Conservation (phyloP, 2,113 vertebrate genomes). For the Rhegmatorhina hoffmannsi region DNA sequence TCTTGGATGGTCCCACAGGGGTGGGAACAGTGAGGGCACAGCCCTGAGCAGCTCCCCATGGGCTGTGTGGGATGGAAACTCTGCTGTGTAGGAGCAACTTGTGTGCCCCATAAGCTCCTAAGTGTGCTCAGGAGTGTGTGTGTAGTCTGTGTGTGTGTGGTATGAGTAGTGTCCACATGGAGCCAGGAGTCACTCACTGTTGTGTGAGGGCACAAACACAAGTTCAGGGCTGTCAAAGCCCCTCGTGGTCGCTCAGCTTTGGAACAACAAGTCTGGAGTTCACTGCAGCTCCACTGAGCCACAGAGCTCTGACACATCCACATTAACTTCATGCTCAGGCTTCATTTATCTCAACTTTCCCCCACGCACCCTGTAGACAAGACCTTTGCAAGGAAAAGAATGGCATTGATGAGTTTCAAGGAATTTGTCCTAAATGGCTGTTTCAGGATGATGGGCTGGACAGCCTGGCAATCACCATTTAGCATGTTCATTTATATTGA, state of each 20-base stretch:
- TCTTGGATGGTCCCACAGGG: not conserved
- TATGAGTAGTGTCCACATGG: not conserved
- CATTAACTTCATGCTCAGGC: fast-evolving
- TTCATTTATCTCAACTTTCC: not conserved
- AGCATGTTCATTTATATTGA: not conserved
- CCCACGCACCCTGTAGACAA: not conserved
- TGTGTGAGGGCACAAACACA: not conserved
- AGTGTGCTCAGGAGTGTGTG: not conserved
- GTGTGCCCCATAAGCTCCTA: fast-evolving
- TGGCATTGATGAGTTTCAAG: not conserved
- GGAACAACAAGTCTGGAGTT: not conserved
- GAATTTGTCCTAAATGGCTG: not conserved
- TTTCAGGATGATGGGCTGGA: not conserved
- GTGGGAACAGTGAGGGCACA: not conserved
- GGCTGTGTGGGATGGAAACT: fast-evolving
- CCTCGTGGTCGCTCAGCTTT: not conserved
- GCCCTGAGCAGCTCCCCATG: not conserved
- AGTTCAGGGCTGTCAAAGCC: not conserved
- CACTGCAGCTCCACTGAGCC: not conserved
- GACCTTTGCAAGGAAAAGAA: not conserved
- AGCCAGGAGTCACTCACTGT: not conserved
- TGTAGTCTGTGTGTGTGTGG: not conserved
- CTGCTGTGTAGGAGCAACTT: fast-evolving
- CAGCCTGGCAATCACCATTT: not conserved
- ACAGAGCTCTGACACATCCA: not conserved